phyloP scores from a whole-genome alignment of 2,797 vertebrate species.

The Rhabdomys pumilio region DNA sequence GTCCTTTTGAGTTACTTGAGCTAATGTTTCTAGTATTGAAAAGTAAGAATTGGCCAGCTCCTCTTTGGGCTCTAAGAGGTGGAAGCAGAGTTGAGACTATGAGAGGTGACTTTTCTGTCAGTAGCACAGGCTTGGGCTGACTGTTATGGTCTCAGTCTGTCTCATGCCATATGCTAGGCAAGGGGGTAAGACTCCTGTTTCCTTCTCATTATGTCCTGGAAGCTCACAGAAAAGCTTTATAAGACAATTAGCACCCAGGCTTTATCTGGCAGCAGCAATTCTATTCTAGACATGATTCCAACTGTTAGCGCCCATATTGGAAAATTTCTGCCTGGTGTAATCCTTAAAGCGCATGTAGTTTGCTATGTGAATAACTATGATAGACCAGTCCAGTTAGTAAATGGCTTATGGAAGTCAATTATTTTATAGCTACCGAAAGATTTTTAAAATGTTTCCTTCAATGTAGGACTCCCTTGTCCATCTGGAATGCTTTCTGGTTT shows the following conservation, averaged over 20 bases:
- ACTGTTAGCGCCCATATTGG: constrained; percentile 34
- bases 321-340: constrained; percentile 32
- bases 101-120: constrained; percentile 63
- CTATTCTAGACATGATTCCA: constrained; percentile 41
- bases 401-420: not conserved
- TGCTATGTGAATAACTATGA: not conserved
- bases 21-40: not conserved
- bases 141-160: constrained; percentile 55
- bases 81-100: not conserved
- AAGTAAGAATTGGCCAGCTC: not conserved
- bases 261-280: constrained; percentile 68
- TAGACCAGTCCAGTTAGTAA: not conserved
- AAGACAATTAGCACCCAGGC: constrained; percentile 58
- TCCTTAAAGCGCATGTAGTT: not conserved
- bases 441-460: not conserved
- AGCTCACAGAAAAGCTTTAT: constrained; percentile 53
- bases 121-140: constrained; percentile 44
- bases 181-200: not conserved
- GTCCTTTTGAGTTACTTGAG: not conserved
- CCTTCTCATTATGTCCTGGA: constrained; percentile 66
- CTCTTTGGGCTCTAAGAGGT: not conserved
- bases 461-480: not conserved
- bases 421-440: constrained; percentile 14
- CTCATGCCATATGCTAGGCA: constrained; percentile 54
- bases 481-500: not conserved